phyloP scores from a whole-genome alignment of 2,113 vertebrate genomes.

The Mustela nigripes region DNA sequence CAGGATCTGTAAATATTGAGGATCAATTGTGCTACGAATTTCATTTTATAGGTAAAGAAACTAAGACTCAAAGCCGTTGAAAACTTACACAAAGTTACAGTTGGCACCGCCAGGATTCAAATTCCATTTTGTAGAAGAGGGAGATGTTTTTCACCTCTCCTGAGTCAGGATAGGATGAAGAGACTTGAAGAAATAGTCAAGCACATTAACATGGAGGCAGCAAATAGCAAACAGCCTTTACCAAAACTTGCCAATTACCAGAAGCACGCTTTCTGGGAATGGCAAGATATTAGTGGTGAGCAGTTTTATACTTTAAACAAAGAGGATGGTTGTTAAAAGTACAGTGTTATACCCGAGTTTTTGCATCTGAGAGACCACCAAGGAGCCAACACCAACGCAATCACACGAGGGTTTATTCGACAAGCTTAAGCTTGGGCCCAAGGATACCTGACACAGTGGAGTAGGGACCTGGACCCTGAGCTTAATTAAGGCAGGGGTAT shows the following conservation, averaged over 20 bases:
- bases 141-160: not conserved
- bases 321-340: constrained; percentile 50
- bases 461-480: too few relatives aligned
- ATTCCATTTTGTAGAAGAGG: not conserved
- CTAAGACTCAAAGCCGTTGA: not conserved
- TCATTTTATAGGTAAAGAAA: constrained; percentile 19
- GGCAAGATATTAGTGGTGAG: constrained; percentile 56
- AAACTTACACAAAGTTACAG: not conserved
- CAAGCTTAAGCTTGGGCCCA: too few relatives aligned
- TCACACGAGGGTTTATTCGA: too few relatives aligned
- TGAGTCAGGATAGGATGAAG: not conserved
- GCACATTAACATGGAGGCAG: constrained; percentile 11
- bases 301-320: constrained; percentile 70
- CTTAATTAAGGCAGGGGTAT: too few relatives aligned
- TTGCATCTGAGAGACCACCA: too few relatives aligned
- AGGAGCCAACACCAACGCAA: too few relatives aligned
- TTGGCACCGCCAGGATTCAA: not conserved
- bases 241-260: constrained; percentile 45
- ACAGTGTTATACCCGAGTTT: not conserved
- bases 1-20: not conserved
- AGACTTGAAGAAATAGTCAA: not conserved
- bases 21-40: not conserved
- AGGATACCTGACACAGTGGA: too few relatives aligned
- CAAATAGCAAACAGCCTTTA: constrained; percentile 40
- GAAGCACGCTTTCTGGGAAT: constrained; percentile 58